Evolutionary conservation across 2,888 invertebrate species (phyloP).

Genomic region (Caenorhabditis panamensis): DNA sequence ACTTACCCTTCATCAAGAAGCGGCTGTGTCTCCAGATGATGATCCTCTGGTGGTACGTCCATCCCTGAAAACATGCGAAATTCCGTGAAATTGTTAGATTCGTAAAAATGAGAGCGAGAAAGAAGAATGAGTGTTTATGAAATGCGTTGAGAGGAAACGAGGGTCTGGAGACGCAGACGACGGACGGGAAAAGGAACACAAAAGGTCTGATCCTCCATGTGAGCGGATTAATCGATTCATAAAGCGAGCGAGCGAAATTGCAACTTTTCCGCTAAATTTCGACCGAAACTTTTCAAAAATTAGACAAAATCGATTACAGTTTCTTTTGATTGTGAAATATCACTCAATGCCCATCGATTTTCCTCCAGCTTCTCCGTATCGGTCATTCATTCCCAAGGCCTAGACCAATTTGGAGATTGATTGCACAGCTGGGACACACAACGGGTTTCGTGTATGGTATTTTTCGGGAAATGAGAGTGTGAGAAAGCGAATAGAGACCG

Average conservation of each 20-base stretch:
- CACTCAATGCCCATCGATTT: too few species aligned
- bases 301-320: not conserved
- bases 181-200: not conserved
- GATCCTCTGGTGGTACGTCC: slow-evolving; percentile 30
- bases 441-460: not conserved
- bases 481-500: too few species aligned
- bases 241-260: too few species aligned
- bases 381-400: not conserved
- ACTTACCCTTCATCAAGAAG: slow-evolving; percentile 38
- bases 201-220: not conserved
- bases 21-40: slow-evolving; percentile 27
- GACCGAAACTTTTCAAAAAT: not conserved
- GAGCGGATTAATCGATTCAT: slow-evolving; percentile 15
- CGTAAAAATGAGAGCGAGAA: not conserved
- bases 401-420: not conserved
- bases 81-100: not conserved
- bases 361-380: too few species aligned
- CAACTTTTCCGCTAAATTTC: too few species aligned
- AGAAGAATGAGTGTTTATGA: slow-evolving; percentile 12
- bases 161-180: slow-evolving; percentile 1
- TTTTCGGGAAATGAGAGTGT: not conserved
- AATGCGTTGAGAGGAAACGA: slow-evolving; percentile 1
- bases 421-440: not conserved
- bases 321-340: too few species aligned
- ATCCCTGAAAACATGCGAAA: not conserved